A percentile compares a stretch with the other conserved stretches of the same genome.
These are phyloP conservation scores for Limnodromus scolopaceus DNA, from an alignment of 2,797 vertebrate species.

Conservation along the genomic window DNA sequence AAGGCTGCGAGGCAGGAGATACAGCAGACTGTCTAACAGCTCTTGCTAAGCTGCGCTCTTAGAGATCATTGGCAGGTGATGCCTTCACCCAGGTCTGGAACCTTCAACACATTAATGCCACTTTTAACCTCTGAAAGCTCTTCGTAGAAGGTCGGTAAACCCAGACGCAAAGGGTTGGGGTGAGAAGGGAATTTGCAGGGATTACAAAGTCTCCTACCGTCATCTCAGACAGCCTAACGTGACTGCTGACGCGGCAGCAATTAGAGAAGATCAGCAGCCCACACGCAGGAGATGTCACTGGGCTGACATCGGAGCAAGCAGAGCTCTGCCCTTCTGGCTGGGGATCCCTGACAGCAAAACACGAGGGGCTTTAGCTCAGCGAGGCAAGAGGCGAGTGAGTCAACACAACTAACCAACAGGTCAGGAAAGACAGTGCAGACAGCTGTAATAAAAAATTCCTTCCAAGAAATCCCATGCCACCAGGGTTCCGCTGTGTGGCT, in stretches of 20 bases:
- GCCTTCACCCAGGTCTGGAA: background rate
- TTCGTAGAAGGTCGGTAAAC: background rate
- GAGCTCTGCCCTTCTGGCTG: background rate
- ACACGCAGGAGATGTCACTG: background rate
- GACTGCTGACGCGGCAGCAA: background rate
- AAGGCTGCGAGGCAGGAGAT: background rate
- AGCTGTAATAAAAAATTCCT: background rate
- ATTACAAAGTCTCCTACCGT: background rate
- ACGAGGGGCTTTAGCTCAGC: background rate
- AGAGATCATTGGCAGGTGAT: background rate
- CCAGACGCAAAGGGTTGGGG: constrained; percentile 5
- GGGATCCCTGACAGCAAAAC: background rate
- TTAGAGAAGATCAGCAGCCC: constrained; percentile 2
- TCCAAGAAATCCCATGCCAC: background rate
- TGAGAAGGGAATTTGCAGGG: constrained; percentile 32
- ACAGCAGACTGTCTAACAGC: background rate
- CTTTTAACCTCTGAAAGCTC: constrained; percentile 38
- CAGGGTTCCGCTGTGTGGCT: accelerated
- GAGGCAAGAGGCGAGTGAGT: background rate
- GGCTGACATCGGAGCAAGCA: background rate
- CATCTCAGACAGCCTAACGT: background rate
- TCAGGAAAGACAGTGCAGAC: background rate
- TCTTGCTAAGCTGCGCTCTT: background rate
- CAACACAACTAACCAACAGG: background rate
- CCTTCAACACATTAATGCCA: background rate